phyloP scores from a whole-genome alignment of 1,140 invertebrate genomes.

The Lordiphosa stackelbergi region DNA sequence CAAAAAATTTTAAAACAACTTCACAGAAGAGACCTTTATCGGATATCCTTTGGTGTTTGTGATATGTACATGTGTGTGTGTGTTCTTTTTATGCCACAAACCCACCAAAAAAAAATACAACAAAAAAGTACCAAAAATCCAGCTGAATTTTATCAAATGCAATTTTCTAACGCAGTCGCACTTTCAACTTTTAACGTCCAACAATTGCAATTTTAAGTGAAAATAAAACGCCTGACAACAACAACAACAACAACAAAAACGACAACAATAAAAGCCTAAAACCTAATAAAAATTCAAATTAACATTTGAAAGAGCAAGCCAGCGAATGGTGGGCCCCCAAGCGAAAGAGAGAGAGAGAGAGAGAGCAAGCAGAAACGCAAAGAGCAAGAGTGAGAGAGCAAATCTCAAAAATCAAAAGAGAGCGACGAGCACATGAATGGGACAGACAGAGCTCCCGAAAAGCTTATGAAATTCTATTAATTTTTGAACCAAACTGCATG shows the following conservation, averaged over 20 bases:
- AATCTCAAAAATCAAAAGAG: constrained; percentile 12
- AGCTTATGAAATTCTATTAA: constrained; percentile 76
- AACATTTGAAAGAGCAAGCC: constrained; percentile 67
- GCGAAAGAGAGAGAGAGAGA: constrained; percentile 22
- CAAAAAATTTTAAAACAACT: too few species aligned
- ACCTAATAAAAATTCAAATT: constrained; percentile 76
- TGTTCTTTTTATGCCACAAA: too few species aligned
- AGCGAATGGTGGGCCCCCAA: constrained; percentile 22
- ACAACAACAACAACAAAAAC: constrained; percentile 26
- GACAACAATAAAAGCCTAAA: constrained; percentile 73
- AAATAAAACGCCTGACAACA: constrained; percentile 68
- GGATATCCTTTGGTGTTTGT: too few species aligned
- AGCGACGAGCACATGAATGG: constrained; percentile 25
- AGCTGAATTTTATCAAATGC: constrained; percentile 65
- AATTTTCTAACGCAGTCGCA: constrained; percentile 76
- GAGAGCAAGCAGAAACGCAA: background rate
- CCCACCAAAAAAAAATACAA: too few species aligned
- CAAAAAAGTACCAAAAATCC: too few species aligned
- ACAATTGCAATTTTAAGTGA: constrained; percentile 74
- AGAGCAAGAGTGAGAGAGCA: constrained; percentile 16
- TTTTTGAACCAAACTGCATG: constrained; percentile 74
- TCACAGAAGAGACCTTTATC: too few species aligned
- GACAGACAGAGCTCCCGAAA: constrained; percentile 42
- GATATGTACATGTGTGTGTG: constrained; percentile 12
- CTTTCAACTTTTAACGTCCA: constrained; percentile 57